phyloP scores from a whole-genome alignment of 1,140 invertebrate species.

The Caenorhabditis brenneri region DNA sequence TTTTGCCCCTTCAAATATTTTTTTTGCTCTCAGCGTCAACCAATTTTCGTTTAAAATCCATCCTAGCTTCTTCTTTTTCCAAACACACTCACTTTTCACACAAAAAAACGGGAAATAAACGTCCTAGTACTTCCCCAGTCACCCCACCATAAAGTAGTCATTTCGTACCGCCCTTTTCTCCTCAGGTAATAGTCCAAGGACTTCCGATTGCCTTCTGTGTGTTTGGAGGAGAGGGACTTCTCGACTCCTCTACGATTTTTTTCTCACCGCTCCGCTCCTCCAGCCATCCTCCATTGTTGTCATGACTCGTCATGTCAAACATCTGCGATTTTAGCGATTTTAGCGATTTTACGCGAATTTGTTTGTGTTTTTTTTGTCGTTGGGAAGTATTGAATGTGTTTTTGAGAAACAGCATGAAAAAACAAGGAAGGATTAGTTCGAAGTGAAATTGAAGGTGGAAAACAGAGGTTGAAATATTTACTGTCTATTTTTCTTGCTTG shows the following conservation, averaged over 20 bases:
- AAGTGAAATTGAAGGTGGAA: no score
- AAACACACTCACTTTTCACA: neutral
- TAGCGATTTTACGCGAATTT: neutral
- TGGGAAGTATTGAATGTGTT: no score
- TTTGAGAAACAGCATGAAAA: no score
- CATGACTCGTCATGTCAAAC: constrained; percentile 25
- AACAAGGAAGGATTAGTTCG: no score
- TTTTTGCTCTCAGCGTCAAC: no score
- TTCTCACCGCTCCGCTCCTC: neutral
- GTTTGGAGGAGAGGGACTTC: no score
- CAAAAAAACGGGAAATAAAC: neutral
- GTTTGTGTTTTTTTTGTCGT: no score
- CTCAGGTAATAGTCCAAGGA: neutral
- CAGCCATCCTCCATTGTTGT: neutral
- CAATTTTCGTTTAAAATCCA: neutral
- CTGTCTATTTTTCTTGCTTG: no score
- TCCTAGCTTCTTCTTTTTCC: neutral
- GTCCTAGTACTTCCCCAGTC: neutral
- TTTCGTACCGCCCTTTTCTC: neutral
- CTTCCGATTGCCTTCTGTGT: constrained; percentile 14
- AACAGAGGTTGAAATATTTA: no score
- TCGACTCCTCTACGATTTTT: neutral
- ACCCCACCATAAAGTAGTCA: neutral
- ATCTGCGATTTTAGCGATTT: neutral
- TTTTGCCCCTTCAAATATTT: no score